A percentile compares a stretch with the other conserved stretches of the same genome.
Evolutionary conservation across 2,888 invertebrate species (phyloP).

Genomic region (Aelia acuminata): DNA sequence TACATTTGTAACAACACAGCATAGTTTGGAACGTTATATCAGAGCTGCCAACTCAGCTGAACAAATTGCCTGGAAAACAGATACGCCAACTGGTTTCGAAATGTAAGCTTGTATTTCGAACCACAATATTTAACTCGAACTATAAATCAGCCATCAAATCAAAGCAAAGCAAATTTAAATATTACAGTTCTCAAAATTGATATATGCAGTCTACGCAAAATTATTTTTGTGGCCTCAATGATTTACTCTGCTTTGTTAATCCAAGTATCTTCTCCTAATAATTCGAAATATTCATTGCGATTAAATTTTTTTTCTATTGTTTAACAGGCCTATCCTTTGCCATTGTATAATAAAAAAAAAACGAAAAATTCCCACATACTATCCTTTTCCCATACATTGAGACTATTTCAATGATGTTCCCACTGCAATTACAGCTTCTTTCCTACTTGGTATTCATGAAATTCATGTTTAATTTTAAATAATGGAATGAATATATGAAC

Average conservation of each 20-base stretch:
- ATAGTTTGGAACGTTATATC: neutral
- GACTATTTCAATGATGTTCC: neutral
- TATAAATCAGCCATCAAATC: slow-evolving; percentile 30
- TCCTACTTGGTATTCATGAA: slow-evolving; percentile 19
- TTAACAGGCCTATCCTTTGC: neutral
- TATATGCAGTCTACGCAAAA: neutral
- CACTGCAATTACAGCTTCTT: neutral
- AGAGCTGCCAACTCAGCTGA: neutral
- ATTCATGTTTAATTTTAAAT: neutral
- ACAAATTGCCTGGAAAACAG: slow-evolving; percentile 5
- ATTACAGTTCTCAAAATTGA: neutral
- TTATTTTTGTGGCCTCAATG: neutral
- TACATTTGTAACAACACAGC: neutral
- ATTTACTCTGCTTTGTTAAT: neutral
- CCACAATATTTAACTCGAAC: neutral
- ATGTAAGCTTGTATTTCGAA: slow-evolving; percentile 31
- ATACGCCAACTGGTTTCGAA: slow-evolving; percentile 4
- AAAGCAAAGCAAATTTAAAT: neutral
- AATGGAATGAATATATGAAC: neutral
- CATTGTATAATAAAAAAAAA: neutral
- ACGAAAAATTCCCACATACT: neutral
- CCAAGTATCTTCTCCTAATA: neutral
- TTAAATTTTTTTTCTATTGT: no score
- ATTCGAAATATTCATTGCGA: neutral
- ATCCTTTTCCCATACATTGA: neutral